Evolutionary conservation across 2,113 vertebrate genomes (phyloP).

Genomic region (Neogobius melanostomus): DNA sequence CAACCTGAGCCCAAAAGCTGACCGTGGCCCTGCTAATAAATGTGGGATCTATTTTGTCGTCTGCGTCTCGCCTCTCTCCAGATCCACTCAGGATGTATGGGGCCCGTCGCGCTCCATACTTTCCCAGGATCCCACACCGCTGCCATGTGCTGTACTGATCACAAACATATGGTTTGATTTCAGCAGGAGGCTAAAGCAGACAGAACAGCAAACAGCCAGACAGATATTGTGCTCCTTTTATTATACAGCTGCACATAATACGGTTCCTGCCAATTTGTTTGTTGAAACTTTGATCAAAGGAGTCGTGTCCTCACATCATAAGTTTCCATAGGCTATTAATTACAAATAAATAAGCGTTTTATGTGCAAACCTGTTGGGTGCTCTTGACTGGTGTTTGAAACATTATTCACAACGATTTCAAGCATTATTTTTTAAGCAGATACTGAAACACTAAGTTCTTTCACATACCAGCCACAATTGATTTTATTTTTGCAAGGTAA

Average conservation of each 20-base stretch:
- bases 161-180: constrained; percentile 69
- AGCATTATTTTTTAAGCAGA: background rate
- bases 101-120: constrained; percentile 35
- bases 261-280: background rate
- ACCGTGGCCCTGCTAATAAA: constrained; percentile 54
- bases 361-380: background rate
- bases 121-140: constrained; percentile 62
- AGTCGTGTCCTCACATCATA: constrained; percentile 7
- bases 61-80: constrained; percentile 29
- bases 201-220: constrained; percentile 52
- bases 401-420: background rate
- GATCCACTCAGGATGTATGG: constrained; percentile 41
- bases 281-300: constrained; percentile 1
- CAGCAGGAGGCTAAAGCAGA: constrained; percentile 48
- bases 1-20: constrained; percentile 43
- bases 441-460: background rate
- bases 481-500: no score
- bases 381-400: background rate
- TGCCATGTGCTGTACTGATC: constrained; percentile 74
- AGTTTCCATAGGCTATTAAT: constrained; percentile 2
- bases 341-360: background rate
- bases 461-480: no score
- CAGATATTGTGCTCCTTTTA: constrained; percentile 19
- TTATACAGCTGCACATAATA: constrained; percentile 11
- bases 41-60: constrained; percentile 51